A percentile compares a stretch with the other conserved stretches of the same genome.
phyloP scores from a whole-genome alignment of 2,797 vertebrate genomes.

The Betta splendens region DNA sequence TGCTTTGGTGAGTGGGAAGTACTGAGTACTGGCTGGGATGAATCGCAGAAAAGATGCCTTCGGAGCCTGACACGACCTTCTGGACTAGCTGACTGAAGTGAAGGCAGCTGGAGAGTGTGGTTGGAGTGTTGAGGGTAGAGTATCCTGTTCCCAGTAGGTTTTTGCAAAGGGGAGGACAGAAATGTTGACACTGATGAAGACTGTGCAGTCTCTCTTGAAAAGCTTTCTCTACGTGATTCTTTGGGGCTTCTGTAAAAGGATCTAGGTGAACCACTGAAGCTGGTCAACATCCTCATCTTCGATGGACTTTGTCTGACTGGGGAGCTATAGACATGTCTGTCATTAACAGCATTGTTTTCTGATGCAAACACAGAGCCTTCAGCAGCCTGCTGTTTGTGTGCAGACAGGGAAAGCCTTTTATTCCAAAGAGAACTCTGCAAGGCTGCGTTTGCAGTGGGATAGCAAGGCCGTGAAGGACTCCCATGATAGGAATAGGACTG shows the following conservation, averaged over 20 bases:
- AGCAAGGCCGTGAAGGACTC: slow-evolving; percentile 20
- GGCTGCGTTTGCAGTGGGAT: slow-evolving; percentile 10
- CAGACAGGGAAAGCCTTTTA: slow-evolving; percentile 12
- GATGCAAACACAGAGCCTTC: not conserved
- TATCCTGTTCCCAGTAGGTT: slow-evolving; percentile 14
- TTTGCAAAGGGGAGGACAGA: slow-evolving; percentile 20
- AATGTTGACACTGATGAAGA: not conserved
- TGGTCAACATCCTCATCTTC: slow-evolving; percentile 20
- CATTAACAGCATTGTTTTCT: slow-evolving; percentile 1
- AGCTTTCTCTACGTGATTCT: not conserved
- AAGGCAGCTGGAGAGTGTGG: slow-evolving; percentile 8
- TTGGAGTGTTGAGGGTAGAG: slow-evolving; percentile 6
- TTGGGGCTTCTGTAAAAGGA: slow-evolving; percentile 36
- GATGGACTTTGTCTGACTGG: slow-evolving; percentile 56
- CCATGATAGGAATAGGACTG: not conserved
- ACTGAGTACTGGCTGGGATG: not conserved
- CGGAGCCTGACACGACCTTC: not conserved
- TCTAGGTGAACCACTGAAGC: slow-evolving; percentile 31
- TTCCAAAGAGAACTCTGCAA: slow-evolving; percentile 14
- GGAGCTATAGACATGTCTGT: slow-evolving; percentile 29
- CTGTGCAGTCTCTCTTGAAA: slow-evolving; percentile 12
- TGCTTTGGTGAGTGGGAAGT: slow-evolving; percentile 9
- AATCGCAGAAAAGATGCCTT: slow-evolving; percentile 54
- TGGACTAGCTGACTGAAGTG: slow-evolving; percentile 10
- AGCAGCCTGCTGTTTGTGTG: slow-evolving; percentile 1